A percentile compares a stretch with the other conserved stretches of the same genome.
Evolutionary conservation across 2,888 invertebrate genomes (phyloP).

Genomic region (Thysanoteuthis rhombus): DNA sequence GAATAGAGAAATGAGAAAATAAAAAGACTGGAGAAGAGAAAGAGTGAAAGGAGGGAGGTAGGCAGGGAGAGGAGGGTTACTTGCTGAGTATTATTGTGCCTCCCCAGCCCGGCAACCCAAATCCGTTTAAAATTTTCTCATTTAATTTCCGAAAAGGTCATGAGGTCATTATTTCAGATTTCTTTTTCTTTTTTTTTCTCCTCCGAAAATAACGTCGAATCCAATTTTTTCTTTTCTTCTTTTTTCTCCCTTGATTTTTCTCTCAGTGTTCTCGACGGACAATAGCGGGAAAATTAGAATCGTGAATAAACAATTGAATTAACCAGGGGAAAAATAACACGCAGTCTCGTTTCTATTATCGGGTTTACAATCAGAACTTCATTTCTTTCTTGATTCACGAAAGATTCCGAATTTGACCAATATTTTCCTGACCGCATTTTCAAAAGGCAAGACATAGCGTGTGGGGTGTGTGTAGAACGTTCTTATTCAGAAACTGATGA

Average conservation of each 20-base stretch:
- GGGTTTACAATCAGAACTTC: neutral
- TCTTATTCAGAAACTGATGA: no score
- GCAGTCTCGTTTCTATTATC: neutral
- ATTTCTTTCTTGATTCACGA: neutral
- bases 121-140: neutral
- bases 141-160: neutral
- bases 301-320: neutral
- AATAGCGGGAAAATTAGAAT: neutral
- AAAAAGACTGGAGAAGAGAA: no score
- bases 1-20: no score
- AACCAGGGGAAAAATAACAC: neutral
- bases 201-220: neutral
- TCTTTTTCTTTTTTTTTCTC: neutral
- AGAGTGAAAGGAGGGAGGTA: no score
- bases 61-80: no score
- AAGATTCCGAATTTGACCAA: neutral
- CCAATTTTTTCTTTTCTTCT: neutral
- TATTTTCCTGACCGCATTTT: neutral
- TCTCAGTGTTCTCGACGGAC: neutral
- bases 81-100: neutral
- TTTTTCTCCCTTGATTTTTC: neutral
- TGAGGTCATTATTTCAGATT: neutral
- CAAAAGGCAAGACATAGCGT: no score
- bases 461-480: no score
- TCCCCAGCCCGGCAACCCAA: neutral